phyloP scores from a whole-genome alignment of 2,888 invertebrate genomes.

The Lasioglossum figueresi region DNA sequence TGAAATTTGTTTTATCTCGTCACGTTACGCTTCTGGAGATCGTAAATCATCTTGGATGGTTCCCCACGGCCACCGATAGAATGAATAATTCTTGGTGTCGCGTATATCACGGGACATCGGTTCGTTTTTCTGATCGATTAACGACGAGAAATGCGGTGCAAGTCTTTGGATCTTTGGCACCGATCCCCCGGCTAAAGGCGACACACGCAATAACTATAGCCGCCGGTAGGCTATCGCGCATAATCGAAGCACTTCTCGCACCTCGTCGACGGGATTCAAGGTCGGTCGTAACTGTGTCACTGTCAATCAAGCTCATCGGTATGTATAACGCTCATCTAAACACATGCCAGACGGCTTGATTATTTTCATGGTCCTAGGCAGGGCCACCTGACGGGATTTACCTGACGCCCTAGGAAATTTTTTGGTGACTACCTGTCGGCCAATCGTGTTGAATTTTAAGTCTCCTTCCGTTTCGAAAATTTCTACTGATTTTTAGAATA shows the following conservation, averaged over 20 bases:
- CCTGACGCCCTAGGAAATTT: background rate
- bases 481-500: background rate
- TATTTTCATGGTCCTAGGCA: slow-evolving; percentile 71
- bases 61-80: background rate
- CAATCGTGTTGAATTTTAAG: background rate
- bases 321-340: slow-evolving; percentile 79
- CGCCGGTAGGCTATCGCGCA: slow-evolving; percentile 54
- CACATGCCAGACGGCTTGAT: slow-evolving; percentile 73
- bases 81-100: background rate
- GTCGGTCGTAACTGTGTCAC: slow-evolving; percentile 81
- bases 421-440: background rate
- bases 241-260: slow-evolving; percentile 70
- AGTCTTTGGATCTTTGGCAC: slow-evolving; percentile 45
- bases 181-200: slow-evolving; percentile 26
- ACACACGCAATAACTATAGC: slow-evolving; percentile 46
- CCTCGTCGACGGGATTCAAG: slow-evolving; percentile 73
- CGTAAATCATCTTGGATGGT: slow-evolving; percentile 22
- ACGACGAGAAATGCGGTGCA: background rate
- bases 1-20: background rate
- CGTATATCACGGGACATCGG: background rate
- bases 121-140: background rate
- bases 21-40: background rate
- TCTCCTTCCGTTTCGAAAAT: background rate
- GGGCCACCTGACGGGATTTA: background rate
- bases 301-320: slow-evolving; percentile 81